Evolutionary conservation across 2,888 invertebrate species (phyloP).

Genomic region (Anaspis maculata): DNA sequence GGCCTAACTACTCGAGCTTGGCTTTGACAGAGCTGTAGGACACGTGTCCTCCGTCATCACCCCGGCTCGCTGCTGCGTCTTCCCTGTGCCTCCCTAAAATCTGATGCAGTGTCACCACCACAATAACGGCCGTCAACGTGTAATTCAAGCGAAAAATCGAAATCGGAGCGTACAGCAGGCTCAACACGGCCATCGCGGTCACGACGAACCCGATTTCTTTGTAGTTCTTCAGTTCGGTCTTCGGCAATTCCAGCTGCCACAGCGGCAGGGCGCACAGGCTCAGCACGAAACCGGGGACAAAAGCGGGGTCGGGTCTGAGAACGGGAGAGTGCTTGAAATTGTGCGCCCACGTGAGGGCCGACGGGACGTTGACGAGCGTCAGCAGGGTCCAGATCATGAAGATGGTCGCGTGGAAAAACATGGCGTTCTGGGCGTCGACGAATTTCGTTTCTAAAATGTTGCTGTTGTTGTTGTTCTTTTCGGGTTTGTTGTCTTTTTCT

Average conservation of each 20-base stretch:
- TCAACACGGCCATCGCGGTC: constrained; percentile 47
- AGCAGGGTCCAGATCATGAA: constrained; percentile 60
- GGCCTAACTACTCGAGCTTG: no score
- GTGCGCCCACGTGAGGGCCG: constrained; percentile 70
- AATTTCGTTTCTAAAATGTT: constrained; percentile 5
- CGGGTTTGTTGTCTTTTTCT: constrained; percentile 12
- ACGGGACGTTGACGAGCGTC: constrained; percentile 61
- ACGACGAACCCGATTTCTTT: constrained; percentile 43
- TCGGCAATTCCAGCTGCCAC: constrained; percentile 62
- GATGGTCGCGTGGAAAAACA: constrained; percentile 67
- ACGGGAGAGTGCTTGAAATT: constrained; percentile 64
- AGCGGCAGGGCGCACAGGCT: constrained; percentile 52
- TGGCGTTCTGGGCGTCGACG: constrained; percentile 20
- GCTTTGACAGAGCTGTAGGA: no score
- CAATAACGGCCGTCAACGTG: constrained; percentile 48
- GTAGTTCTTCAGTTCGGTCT: constrained; percentile 47
- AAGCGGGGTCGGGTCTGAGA: constrained; percentile 55
- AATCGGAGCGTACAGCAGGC: constrained; percentile 52
- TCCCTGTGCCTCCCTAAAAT: no score
- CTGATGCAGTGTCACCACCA: constrained; percentile 52
- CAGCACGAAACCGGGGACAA: constrained; percentile 49
- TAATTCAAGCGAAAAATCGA: constrained; percentile 54
- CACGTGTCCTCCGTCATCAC: no score
- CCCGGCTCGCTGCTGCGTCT: no score
- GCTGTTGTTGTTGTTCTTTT: constrained; percentile 9